Conservation (phyloP, 2,888 invertebrate species). For the Agrotis segetum region DNA sequence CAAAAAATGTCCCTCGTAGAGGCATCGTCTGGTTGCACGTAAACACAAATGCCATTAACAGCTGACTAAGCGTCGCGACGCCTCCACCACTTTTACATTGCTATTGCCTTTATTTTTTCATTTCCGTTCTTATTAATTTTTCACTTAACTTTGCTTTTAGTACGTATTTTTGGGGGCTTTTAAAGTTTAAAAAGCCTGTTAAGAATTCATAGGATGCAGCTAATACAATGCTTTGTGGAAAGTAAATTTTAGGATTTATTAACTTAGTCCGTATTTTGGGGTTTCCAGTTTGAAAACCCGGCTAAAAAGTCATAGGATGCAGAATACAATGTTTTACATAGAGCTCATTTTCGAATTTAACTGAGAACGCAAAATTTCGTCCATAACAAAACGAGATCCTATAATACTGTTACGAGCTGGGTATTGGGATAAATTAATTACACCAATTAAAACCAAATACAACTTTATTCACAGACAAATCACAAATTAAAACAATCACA, state of each 20-base stretch:
- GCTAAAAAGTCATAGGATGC: constrained; percentile 34
- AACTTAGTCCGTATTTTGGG: constrained; percentile 23
- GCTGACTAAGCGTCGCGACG: constrained; percentile 74
- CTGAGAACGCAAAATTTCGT: constrained; percentile 19
- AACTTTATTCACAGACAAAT: too few species aligned
- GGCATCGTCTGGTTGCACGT: constrained; percentile 69
- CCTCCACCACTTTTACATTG: constrained; percentile 64
- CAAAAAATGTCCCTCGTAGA: constrained; percentile 58
- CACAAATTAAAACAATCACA: too few species aligned
- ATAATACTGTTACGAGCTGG: too few species aligned
- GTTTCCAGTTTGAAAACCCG: constrained; percentile 18
- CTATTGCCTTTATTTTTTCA: constrained; percentile 65
- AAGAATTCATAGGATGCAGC: constrained; percentile 27
- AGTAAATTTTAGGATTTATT: too few species aligned
- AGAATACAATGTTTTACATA: constrained; percentile 28
- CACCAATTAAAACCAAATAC: too few species aligned
- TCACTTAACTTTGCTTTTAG: constrained; percentile 53
- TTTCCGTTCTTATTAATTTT: constrained; percentile 63
- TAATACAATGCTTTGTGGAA: constrained; percentile 28
- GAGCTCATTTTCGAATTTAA: constrained; percentile 19
- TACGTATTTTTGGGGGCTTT: constrained; percentile 21
- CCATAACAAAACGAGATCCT: constrained; percentile 5
- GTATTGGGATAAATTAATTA: too few species aligned
- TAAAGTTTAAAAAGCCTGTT: constrained; percentile 23
- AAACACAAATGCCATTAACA: constrained; percentile 81